Evolutionary conservation across 2,113 vertebrate genomes (phyloP).

Genomic region (Cichladusa arquata): DNA sequence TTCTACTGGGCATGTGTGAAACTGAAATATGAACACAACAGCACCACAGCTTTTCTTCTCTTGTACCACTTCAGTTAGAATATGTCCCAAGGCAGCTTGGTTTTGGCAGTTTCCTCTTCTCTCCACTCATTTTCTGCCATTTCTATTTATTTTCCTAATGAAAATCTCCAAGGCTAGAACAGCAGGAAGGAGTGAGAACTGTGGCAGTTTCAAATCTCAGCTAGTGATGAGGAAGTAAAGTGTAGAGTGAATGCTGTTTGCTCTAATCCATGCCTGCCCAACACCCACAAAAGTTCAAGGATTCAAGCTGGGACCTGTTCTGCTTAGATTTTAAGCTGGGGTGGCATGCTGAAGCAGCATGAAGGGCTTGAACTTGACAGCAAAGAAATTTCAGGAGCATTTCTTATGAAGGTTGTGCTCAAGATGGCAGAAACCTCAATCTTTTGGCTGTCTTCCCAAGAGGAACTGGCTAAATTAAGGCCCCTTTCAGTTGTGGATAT

Average conservation of each 20-base stretch:
- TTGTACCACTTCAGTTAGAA: background rate
- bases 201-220: background rate
- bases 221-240: background rate
- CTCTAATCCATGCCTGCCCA: background rate
- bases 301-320: background rate
- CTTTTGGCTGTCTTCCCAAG: constrained; percentile 43
- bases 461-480: constrained; percentile 61
- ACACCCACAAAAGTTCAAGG: background rate
- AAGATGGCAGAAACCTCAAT: constrained; percentile 59
- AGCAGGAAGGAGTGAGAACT: background rate
- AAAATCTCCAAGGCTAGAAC: background rate
- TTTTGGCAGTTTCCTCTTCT: background rate
- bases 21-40: background rate
- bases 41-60: background rate
- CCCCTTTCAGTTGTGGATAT: constrained; percentile 51
- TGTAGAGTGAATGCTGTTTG: background rate
- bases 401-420: constrained; percentile 8
- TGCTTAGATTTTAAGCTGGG: background rate
- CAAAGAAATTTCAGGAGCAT: constrained; percentile 1
- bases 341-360: background rate
- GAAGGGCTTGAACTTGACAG: constrained; percentile 17
- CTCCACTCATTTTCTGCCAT: background rate
- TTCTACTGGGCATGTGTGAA: background rate
- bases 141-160: background rate
- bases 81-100: background rate